Conservation (phyloP, 2,888 invertebrate species). For the Xestia ashworthii region DNA sequence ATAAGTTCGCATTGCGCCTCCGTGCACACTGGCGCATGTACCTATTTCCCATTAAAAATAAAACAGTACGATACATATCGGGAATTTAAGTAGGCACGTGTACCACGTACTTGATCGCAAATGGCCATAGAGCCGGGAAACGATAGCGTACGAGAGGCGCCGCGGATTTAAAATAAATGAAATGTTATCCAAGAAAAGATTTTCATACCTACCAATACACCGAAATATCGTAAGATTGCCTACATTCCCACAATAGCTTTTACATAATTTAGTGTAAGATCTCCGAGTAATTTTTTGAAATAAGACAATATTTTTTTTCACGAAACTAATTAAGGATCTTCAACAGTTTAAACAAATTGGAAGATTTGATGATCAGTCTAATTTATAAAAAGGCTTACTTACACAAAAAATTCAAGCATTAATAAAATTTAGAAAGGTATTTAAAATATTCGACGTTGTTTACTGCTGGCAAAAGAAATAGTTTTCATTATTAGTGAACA, state of each 20-base stretch:
- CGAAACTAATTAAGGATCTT: no score
- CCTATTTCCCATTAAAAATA: slow-evolving; percentile 74
- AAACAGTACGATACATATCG: slow-evolving; percentile 65
- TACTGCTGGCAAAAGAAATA: slow-evolving; percentile 15
- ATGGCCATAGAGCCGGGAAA: slow-evolving; percentile 40
- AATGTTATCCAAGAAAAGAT: slow-evolving; percentile 27
- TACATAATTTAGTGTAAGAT: neutral
- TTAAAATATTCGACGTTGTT: neutral
- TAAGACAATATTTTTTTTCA: neutral
- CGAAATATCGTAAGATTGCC: slow-evolving; percentile 1
- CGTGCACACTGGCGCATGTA: slow-evolving; percentile 65
- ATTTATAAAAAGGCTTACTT: no score
- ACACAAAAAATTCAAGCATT: no score
- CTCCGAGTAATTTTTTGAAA: neutral
- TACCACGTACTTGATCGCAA: slow-evolving; percentile 50
- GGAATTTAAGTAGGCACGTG: slow-evolving; percentile 56
- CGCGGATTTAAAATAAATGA: slow-evolving; percentile 50
- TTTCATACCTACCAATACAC: slow-evolving; percentile 24
- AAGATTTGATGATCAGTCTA: no score
- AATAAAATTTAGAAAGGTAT: no score
- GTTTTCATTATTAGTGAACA: neutral
- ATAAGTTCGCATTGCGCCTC: slow-evolving; percentile 84
- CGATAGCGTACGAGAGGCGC: slow-evolving; percentile 26
- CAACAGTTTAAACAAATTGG: no score
- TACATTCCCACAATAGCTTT: slow-evolving; percentile 14